Evolutionary conservation across 2,888 invertebrate species (phyloP).

Genomic region (Amiota minor): DNA sequence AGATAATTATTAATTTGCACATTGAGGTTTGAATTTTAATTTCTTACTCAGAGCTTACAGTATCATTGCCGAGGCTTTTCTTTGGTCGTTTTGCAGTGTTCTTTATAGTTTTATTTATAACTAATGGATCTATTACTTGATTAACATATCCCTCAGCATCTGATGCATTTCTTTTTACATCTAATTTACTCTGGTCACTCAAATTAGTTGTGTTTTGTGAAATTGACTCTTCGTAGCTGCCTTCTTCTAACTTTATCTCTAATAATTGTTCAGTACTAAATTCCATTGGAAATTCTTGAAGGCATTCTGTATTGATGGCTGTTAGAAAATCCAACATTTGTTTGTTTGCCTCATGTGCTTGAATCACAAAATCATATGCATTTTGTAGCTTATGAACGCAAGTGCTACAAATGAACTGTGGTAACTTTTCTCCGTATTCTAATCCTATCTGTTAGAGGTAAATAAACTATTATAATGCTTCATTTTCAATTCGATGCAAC

Average conservation of each 20-base stretch:
- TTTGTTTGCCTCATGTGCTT: slow-evolving; percentile 27
- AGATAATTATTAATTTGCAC: background rate
- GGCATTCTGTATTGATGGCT: background rate
- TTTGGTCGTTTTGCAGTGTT: background rate
- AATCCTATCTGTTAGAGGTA: too few species aligned
- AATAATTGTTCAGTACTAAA: background rate
- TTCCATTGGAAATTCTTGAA: background rate
- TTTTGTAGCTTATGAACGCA: background rate
- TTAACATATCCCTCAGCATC: background rate
- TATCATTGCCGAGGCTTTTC: background rate
- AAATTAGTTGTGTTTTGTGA: background rate
- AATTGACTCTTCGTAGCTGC: background rate
- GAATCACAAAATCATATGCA: slow-evolving; percentile 4
- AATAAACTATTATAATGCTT: background rate
- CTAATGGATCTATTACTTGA: background rate
- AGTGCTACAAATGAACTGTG: background rate
- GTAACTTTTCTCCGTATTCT: background rate
- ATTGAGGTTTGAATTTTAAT: background rate
- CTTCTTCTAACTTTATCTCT: background rate
- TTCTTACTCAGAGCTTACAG: background rate
- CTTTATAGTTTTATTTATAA: background rate
- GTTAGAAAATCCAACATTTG: background rate
- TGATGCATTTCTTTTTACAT: background rate
- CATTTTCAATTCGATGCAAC: background rate
- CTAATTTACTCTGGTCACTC: background rate